These are phyloP conservation scores for Galleria mellonella DNA, from an alignment of 1,140 invertebrate genomes.

Conservation along the genomic window DNA sequence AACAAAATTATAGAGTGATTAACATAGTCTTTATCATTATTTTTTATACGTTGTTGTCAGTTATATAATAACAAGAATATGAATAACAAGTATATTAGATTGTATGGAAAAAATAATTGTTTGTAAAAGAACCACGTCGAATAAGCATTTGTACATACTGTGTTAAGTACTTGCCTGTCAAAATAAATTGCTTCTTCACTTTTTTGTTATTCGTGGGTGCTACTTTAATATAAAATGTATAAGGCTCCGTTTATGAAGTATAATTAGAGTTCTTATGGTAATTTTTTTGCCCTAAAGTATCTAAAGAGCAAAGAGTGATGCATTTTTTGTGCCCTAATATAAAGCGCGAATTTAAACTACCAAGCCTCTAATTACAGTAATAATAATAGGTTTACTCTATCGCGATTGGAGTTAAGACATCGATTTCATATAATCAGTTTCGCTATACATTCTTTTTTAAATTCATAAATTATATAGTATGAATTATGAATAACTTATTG, in stretches of 20 bases:
- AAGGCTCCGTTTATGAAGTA: neutral
- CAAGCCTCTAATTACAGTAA: constrained; percentile 2
- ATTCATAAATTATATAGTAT: no score
- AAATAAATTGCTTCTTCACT: constrained; percentile 14
- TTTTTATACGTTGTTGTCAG: neutral
- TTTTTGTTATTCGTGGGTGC: neutral
- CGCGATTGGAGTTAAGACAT: constrained; percentile 3
- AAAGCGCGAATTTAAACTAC: neutral
- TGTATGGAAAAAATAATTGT: no score
- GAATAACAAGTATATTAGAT: neutral
- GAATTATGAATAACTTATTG: no score
- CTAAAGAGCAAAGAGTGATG: no score
- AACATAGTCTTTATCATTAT: neutral
- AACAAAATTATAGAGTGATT: no score
- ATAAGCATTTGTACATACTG: constrained; percentile 1
- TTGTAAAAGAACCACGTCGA: neutral
- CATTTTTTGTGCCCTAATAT: neutral
- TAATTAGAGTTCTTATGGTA: neutral
- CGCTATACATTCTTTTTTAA: no score
- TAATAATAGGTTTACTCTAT: constrained; percentile 1
- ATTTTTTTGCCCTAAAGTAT: no score
- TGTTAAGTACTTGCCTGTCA: constrained; percentile 9
- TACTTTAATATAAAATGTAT: neutral
- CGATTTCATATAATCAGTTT: neutral
- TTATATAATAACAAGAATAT: neutral